Percentiles rank a stretch among this genome's conserved stretches.
Conservation (phyloP, 35 echinoderm and acorn worm species). For the Nesometra sesokonis region DNA sequence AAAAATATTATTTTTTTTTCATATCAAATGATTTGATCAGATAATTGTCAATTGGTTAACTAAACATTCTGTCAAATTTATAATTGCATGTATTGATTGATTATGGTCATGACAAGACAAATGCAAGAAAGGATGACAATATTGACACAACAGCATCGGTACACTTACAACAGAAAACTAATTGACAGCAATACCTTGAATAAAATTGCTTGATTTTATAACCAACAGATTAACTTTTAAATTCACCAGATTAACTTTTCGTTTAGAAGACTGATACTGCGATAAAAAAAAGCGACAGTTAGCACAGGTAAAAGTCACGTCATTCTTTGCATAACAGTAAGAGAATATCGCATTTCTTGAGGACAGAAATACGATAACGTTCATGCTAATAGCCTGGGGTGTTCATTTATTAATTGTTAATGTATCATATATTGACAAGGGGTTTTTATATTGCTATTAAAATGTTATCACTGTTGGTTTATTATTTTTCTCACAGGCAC, state of each 20-base stretch:
- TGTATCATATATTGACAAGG: background rate
- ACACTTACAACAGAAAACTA: no score
- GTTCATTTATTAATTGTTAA: background rate
- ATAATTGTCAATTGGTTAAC: no score
- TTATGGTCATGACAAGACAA: no score
- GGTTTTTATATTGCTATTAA: background rate
- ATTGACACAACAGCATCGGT: no score
- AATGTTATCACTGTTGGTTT: background rate
- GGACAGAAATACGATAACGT: background rate
- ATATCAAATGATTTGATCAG: no score
- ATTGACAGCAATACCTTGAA: background rate
- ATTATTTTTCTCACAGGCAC: slow-evolving; percentile 28
- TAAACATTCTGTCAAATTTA: no score
- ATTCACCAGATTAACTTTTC: background rate
- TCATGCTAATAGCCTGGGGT: background rate
- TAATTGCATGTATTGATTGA: no score
- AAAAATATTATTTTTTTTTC: no score
- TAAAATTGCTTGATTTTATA: background rate
- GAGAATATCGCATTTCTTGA: background rate
- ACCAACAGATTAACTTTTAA: background rate
- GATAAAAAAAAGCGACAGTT: background rate
- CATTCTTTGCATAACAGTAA: background rate
- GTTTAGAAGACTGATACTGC: background rate
- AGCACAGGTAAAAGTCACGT: background rate
- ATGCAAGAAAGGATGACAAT: no score